These are phyloP conservation scores for Vespertilio murinus DNA, from an alignment of 2,797 vertebrate genomes.

Conservation along the genomic window DNA sequence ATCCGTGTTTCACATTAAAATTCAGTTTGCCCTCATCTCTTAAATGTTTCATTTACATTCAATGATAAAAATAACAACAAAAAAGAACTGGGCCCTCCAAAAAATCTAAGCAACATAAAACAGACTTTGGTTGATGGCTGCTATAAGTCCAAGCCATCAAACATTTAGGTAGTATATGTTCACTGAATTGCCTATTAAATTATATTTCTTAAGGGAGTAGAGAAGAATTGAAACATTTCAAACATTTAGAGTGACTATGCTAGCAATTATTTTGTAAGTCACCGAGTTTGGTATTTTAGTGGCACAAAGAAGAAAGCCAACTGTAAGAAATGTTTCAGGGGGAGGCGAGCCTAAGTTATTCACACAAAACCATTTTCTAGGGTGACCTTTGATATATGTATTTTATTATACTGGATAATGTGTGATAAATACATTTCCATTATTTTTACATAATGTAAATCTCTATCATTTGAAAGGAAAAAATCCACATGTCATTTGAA, in stretches of 20 bases:
- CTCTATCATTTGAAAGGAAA: conserved; percentile 25
- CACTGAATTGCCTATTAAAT: conserved; percentile 45
- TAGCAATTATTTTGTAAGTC: conserved; percentile 26
- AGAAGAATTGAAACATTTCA: conserved; percentile 23
- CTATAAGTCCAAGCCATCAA: conserved; percentile 26
- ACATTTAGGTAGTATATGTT: conserved; percentile 41
- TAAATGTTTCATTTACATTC: conserved; percentile 65
- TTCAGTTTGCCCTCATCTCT: conserved; percentile 42
- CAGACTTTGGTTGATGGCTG: conserved; percentile 15
- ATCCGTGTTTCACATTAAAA: conserved; percentile 47
- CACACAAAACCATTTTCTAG: conserved; percentile 38
- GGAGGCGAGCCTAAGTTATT: not conserved
- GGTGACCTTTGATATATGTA: conserved; percentile 15
- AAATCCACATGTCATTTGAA: conserved; percentile 51
- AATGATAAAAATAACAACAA: conserved; percentile 8
- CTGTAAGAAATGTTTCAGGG: not conserved
- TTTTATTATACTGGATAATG: conserved; percentile 34
- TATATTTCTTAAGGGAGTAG: conserved; percentile 45
- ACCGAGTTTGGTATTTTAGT: conserved; percentile 17
- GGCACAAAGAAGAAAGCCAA: conserved; percentile 49
- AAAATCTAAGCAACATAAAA: conserved; percentile 37
- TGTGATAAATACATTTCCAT: conserved; percentile 39
- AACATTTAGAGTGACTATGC: conserved; percentile 21
- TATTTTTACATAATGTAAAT: conserved; percentile 32
- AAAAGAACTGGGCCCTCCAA: not conserved